Evolutionary conservation across 2,888 invertebrate genomes (phyloP).

Genomic region (Pandemis cinnamomeana): DNA sequence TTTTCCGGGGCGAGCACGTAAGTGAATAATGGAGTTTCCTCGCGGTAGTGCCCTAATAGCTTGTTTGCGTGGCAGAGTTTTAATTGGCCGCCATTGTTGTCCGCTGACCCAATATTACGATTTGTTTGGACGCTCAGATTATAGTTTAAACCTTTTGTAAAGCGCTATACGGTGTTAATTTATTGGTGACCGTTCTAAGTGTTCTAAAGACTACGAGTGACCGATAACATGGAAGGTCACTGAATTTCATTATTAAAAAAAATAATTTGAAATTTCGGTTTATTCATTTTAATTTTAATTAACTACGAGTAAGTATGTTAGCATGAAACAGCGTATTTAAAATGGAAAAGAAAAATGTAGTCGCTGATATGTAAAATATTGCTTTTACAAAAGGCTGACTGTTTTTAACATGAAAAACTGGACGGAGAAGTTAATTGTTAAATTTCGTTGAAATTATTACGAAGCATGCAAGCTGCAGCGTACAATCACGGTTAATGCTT

Average conservation of each 20-base stretch:
- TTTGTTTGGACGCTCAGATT: conserved; percentile 46
- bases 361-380: neutral
- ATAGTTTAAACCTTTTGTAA: conserved; percentile 25
- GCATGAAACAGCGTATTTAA: neutral
- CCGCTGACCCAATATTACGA: conserved; percentile 50
- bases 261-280: neutral
- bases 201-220: neutral
- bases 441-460: conserved; percentile 47
- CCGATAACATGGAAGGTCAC: neutral
- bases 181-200: neutral
- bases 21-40: conserved; percentile 42
- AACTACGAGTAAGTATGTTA: neutral
- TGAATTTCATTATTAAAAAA: neutral
- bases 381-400: neutral
- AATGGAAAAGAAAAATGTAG: neutral
- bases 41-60: conserved; percentile 49
- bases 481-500: conserved; percentile 49
- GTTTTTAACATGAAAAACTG: conserved; percentile 24
- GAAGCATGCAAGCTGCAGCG: conserved; percentile 51
- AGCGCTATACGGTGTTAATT: conserved; percentile 18
- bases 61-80: conserved; percentile 60
- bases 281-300: neutral
- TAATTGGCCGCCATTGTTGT: conserved; percentile 61
- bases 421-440: conserved; percentile 36
- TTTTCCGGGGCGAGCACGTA: conserved; percentile 35